phyloP scores from a whole-genome alignment of 2,113 vertebrate species.

The Nesoenas mayeri region DNA sequence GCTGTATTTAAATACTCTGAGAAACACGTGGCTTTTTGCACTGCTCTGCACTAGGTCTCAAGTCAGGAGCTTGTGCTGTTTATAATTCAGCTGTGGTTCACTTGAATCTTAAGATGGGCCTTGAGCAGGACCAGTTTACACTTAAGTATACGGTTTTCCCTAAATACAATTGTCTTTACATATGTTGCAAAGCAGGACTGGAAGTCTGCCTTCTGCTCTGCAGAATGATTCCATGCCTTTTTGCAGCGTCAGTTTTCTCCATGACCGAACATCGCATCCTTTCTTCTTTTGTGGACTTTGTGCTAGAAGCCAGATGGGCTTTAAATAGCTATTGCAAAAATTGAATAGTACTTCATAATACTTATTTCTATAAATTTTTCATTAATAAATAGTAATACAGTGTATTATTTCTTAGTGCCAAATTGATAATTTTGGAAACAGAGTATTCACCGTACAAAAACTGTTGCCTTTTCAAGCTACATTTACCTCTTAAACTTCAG shows the following conservation, averaged over 20 bases:
- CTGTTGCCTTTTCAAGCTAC: not conserved
- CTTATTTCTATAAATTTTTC: not conserved
- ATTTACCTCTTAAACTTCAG: not conserved
- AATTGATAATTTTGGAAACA: not conserved
- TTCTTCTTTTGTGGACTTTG: not conserved
- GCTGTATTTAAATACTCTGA: not conserved
- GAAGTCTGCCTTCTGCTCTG: not conserved
- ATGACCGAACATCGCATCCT: not conserved
- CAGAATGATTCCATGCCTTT: not conserved
- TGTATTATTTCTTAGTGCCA: not conserved
- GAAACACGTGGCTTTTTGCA: not conserved
- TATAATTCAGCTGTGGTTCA: not conserved
- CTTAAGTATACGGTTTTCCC: not conserved
- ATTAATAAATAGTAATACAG: not conserved
- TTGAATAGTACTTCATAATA: not conserved
- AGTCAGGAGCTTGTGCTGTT: not conserved
- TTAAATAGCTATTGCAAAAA: not conserved
- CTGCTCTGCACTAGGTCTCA: not conserved
- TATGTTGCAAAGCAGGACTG: not conserved
- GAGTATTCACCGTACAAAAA: not conserved
- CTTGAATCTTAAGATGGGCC: not conserved
- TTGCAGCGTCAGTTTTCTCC: fast-evolving
- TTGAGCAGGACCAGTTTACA: not conserved
- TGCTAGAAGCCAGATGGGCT: not conserved
- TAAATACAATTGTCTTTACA: not conserved